Evolutionary conservation across 2,888 invertebrate genomes (phyloP).

Genomic region (Itoplectis maculator): DNA sequence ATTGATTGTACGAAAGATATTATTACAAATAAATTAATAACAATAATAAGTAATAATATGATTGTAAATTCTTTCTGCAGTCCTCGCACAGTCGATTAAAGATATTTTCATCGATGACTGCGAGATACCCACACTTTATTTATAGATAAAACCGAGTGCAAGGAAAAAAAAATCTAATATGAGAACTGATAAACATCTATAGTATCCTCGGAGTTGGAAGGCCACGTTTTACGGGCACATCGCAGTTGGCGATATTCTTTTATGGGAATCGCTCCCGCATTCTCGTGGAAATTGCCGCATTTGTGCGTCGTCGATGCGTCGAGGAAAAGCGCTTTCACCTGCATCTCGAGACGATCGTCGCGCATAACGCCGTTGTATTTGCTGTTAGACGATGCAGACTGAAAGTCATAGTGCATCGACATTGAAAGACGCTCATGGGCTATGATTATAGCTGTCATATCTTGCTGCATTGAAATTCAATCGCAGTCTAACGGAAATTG

Average conservation of each 20-base stretch:
- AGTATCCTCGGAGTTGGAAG: slow-evolving; percentile 3
- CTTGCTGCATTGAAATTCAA: background rate
- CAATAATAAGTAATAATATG: too few relatives aligned
- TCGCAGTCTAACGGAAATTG: background rate
- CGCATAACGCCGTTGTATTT: slow-evolving; percentile 5
- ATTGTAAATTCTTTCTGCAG: too few relatives aligned
- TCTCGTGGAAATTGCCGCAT: slow-evolving; percentile 18
- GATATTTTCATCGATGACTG: background rate
- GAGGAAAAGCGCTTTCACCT: slow-evolving; percentile 68
- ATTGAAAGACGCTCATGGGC: background rate
- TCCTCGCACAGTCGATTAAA: background rate
- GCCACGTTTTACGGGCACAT: background rate
- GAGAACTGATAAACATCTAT: background rate
- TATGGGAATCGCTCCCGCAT: background rate
- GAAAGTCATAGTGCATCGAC: slow-evolving; percentile 26
- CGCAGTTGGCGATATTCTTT: background rate
- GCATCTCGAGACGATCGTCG: slow-evolving; percentile 6
- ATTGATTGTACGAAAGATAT: too few relatives aligned
- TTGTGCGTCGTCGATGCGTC: slow-evolving; percentile 13
- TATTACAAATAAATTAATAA: too few relatives aligned
- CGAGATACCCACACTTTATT: background rate
- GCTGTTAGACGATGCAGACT: slow-evolving; percentile 7
- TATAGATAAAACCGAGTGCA: background rate
- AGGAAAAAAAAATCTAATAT: background rate
- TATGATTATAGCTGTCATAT: background rate